phyloP scores from a whole-genome alignment of 2,113 vertebrate genomes.

The Clarias macrocephalus region DNA sequence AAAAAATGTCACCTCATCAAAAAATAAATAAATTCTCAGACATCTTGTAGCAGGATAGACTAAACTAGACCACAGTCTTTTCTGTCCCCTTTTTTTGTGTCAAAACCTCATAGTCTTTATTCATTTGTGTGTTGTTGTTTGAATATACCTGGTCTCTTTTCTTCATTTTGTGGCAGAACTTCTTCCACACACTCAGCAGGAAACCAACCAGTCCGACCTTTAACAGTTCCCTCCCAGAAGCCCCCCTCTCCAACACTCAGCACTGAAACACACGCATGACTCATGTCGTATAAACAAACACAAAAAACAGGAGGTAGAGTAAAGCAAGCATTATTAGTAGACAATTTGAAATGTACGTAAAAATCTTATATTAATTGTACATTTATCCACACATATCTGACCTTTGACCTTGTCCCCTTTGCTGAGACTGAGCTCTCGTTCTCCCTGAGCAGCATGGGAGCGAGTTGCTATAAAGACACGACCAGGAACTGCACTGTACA shows the following conservation, averaged over 20 bases:
- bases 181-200: constrained; percentile 90
- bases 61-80: too few species aligned
- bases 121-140: background rate
- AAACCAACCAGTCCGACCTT: constrained; percentile 89
- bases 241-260: constrained; percentile 90
- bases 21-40: background rate
- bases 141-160: constrained; percentile 78
- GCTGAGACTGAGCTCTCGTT: constrained; percentile 84
- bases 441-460: constrained; percentile 80
- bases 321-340: background rate
- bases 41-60: background rate
- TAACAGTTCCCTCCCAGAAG: constrained; percentile 90
- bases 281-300: background rate
- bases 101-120: background rate
- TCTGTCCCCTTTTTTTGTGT: background rate
- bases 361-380: background rate
- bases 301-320: background rate
- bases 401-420: constrained; percentile 94
- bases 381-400: constrained; percentile 57
- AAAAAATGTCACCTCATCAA: background rate
- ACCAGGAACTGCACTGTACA: constrained; percentile 88
- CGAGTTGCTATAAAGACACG: constrained; percentile 85
- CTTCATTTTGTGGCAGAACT: constrained; percentile 77
- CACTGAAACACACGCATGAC: constrained; percentile 56
- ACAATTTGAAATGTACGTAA: background rate